Percentiles rank a stretch among this genome's conserved stretches.
These are phyloP conservation scores for Eublepharis macularius DNA, from an alignment of 2,113 vertebrate species.

Conservation along the genomic window DNA sequence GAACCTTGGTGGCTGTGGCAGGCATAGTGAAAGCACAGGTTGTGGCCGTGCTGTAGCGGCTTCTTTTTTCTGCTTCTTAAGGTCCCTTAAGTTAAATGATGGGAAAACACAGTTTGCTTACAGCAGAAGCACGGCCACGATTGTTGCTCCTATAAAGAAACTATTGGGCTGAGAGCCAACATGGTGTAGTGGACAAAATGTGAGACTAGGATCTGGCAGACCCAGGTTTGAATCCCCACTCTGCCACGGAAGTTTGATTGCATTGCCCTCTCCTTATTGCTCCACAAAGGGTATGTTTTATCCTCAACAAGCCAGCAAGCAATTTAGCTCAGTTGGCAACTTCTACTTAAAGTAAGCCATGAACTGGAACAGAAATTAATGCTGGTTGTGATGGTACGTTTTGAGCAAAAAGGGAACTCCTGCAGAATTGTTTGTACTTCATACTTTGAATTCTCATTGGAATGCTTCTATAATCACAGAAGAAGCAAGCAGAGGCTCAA, in stretches of 20 bases:
- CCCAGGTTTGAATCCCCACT: too few species aligned
- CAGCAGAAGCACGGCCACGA: too few species aligned
- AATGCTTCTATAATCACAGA: background rate
- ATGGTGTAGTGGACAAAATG: too few species aligned
- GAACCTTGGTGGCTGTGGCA: background rate
- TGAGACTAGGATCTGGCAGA: too few species aligned
- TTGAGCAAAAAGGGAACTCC: slow-evolving; percentile 53
- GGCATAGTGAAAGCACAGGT: too few species aligned
- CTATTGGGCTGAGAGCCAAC: too few species aligned
- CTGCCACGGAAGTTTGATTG: too few species aligned
- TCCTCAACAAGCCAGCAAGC: slow-evolving; percentile 69
- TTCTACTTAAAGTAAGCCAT: slow-evolving; percentile 62
- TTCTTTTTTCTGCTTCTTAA: too few species aligned
- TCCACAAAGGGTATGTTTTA: slow-evolving; percentile 62
- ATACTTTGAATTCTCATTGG: background rate
- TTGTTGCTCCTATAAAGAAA: too few species aligned
- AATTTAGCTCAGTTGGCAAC: slow-evolving; percentile 71
- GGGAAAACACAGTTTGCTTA: too few species aligned
- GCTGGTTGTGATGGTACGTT: slow-evolving; percentile 66
- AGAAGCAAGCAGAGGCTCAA: background rate
- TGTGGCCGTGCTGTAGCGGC: too few species aligned
- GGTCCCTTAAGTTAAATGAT: too few species aligned
- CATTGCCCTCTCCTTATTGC: slow-evolving; percentile 50
- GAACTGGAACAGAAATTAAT: slow-evolving; percentile 67
- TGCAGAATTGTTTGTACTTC: background rate